phyloP scores from a whole-genome alignment of 2,797 vertebrate species.

The Micropoecilia bifurca region DNA sequence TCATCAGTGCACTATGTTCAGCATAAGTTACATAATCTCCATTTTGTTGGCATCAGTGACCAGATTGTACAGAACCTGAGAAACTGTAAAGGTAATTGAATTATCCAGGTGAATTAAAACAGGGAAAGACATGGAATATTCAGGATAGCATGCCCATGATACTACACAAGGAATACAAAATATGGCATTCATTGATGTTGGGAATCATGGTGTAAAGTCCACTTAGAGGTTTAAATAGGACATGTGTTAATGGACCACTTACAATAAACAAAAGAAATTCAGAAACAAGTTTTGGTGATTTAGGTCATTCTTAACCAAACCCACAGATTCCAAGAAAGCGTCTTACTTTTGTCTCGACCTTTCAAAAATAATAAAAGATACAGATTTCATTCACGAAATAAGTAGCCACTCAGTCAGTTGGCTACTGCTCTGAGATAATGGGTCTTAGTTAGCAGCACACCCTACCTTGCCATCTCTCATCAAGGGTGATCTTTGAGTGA shows the following conservation, averaged over 20 bases:
- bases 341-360: not conserved
- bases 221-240: not conserved
- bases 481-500: not conserved
- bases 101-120: not conserved
- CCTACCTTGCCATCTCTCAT: not conserved
- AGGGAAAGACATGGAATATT: not conserved
- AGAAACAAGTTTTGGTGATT: not conserved
- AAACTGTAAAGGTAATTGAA: not conserved
- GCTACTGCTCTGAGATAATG: not conserved
- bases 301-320: not conserved
- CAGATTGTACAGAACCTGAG: not conserved
- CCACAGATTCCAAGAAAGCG: not conserved
- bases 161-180: not conserved
- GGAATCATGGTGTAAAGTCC: not conserved
- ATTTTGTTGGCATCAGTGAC: not conserved
- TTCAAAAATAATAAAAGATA: not conserved
- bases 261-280: not conserved
- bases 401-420: not conserved
- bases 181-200: not conserved
- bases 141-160: not conserved
- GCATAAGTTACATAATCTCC: not conserved
- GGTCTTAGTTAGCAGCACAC: not conserved
- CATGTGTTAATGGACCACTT: not conserved
- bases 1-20: not conserved
- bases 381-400: not conserved